phyloP scores from a whole-genome alignment of 2,797 vertebrate genomes.

The Melanotaenia pygmaea region DNA sequence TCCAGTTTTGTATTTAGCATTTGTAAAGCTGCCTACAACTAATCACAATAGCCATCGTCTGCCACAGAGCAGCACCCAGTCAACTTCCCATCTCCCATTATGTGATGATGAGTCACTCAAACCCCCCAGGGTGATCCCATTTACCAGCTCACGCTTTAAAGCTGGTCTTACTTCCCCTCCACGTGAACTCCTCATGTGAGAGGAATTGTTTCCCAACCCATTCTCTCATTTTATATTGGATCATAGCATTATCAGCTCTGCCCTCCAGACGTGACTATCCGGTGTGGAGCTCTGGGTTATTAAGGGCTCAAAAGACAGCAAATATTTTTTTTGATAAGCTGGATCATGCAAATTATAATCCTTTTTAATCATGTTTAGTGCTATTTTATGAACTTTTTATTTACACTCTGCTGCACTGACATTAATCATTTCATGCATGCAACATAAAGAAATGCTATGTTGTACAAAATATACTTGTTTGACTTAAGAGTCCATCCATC shows the following conservation, averaged over 20 bases:
- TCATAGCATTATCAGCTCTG: conserved; percentile 57
- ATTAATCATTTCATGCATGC: neutral
- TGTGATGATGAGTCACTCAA: conserved; percentile 77
- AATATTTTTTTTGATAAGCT: conserved; percentile 11
- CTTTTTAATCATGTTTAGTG: conserved; percentile 4
- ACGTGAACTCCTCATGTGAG: conserved; percentile 58
- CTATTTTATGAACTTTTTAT: neutral
- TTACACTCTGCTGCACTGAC: neutral
- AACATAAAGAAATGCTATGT: neutral
- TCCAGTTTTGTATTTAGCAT: conserved; percentile 13
- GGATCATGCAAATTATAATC: conserved; percentile 1
- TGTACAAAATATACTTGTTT: neutral
- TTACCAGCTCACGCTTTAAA: conserved; percentile 59
- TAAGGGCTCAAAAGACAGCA: conserved; percentile 22
- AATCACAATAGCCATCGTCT: conserved; percentile 62
- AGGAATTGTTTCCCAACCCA: conserved; percentile 50
- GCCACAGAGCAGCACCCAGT: conserved; percentile 68
- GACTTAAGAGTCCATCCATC: no score
- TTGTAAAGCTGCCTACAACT: conserved; percentile 44
- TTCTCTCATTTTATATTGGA: conserved; percentile 62
- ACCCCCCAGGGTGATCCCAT: conserved; percentile 60
- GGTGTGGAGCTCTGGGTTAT: conserved; percentile 28
- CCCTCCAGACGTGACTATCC: conserved; percentile 46
- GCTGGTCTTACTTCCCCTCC: conserved; percentile 54
- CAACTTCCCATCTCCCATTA: conserved; percentile 73